A percentile compares a stretch with the other conserved stretches of the same genome.
phyloP scores from a whole-genome alignment of 2,113 vertebrate species.

The Lepidothrix coronata region DNA sequence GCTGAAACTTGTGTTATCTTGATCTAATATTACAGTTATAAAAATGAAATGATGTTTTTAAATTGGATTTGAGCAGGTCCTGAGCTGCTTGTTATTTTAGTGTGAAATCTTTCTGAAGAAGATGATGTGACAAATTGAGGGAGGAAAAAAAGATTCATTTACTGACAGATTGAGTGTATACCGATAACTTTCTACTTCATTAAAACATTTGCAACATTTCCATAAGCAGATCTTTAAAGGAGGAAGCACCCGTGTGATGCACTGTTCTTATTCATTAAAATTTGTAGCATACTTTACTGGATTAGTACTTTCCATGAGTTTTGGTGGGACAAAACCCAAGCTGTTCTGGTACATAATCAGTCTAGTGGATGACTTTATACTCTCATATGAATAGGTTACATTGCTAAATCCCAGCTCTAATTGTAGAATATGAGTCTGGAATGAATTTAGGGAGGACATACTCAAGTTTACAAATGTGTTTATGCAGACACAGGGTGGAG shows the following conservation, averaged over 20 bases:
- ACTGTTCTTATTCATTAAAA: neutral
- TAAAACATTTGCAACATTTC: neutral
- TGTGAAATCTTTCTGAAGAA: neutral
- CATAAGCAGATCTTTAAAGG: neutral
- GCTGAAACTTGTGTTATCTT: neutral
- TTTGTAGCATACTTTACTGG: neutral
- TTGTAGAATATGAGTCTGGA: neutral
- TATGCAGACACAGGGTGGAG: slow-evolving; percentile 67
- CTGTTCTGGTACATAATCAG: neutral
- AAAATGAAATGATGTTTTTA: neutral
- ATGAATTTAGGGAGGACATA: neutral
- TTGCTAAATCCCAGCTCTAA: neutral
- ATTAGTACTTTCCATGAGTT: neutral
- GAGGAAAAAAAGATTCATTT: neutral
- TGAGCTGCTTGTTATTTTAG: neutral
- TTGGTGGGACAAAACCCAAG: neutral
- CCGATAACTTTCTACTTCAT: neutral
- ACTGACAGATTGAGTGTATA: neutral
- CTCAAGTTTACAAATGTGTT: slow-evolving; percentile 35
- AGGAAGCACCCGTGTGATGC: neutral
- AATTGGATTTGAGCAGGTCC: neutral
- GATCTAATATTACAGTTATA: neutral
- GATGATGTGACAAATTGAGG: neutral
- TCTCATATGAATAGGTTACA: neutral
- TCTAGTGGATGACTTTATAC: neutral